These are phyloP conservation scores for Eublepharis macularius DNA, from an alignment of 2,113 vertebrate species.

Conservation along the genomic window DNA sequence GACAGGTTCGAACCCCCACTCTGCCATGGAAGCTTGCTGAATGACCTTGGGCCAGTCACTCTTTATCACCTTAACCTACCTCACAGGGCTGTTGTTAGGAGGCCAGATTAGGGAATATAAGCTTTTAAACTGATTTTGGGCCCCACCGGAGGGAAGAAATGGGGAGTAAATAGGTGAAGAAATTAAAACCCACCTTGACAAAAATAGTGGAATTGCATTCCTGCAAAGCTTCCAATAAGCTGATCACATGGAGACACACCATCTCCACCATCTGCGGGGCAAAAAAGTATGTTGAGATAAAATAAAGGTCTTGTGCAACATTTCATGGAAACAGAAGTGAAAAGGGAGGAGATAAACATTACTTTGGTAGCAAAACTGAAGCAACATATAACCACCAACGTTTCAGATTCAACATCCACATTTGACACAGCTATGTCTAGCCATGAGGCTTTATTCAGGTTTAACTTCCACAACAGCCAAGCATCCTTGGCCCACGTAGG, in stretches of 20 bases:
- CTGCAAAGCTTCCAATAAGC: constrained; percentile 97
- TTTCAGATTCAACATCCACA: constrained; percentile 24
- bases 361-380: constrained; percentile 1
- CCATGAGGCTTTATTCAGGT: constrained; percentile 32
- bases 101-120: no score
- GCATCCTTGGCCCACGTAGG: constrained; percentile 11
- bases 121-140: no score
- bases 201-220: constrained; percentile 99
- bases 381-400: constrained; percentile 21
- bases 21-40: no score
- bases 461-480: constrained; percentile 19
- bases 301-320: constrained; percentile 31
- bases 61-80: no score
- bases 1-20: no score
- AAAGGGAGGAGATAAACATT: background rate
- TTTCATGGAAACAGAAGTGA: background rate
- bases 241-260: constrained; percentile 99
- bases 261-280: constrained; percentile 94
- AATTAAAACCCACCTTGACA: constrained; percentile 86
- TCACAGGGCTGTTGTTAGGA: no score
- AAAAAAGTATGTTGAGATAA: constrained; percentile 37
- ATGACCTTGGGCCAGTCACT: no score
- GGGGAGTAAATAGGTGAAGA: no score
- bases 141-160: no score
- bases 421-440: background rate